Percentiles rank a stretch among this genome's conserved stretches.
These are phyloP conservation scores for Brienomyrus longianalis DNA, from an alignment of 2,113 vertebrate species.

Conservation along the genomic window DNA sequence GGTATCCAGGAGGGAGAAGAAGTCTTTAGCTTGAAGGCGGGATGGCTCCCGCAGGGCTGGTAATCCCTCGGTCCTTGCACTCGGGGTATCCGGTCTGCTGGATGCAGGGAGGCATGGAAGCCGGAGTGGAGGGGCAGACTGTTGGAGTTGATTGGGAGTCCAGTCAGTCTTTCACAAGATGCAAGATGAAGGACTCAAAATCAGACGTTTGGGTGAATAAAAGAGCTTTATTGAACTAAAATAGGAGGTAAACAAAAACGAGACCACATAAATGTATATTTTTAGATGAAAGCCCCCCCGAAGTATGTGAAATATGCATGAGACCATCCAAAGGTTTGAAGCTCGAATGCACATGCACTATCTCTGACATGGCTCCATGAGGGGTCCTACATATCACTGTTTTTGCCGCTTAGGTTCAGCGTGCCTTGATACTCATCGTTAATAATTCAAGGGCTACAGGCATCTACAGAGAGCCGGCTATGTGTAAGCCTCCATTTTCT, in stretches of 20 bases:
- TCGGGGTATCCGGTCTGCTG: neutral
- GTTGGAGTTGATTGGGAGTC: neutral
- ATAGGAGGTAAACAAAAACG: neutral
- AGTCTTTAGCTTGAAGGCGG: neutral
- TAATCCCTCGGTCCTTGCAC: neutral
- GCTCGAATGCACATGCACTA: constrained; percentile 45
- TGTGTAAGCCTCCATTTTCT: neutral
- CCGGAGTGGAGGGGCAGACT: neutral
- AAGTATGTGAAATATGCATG: constrained; percentile 65
- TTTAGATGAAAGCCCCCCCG: constrained; percentile 45
- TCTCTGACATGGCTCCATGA: constrained; percentile 47
- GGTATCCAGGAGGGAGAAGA: neutral
- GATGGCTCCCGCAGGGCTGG: neutral
- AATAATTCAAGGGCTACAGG: constrained; percentile 33
- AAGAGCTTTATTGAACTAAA: neutral
- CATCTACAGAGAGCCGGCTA: neutral
- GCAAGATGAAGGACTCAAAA: neutral
- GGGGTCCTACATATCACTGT: constrained; percentile 56
- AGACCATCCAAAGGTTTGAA: constrained; percentile 35
- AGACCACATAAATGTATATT: constrained; percentile 43
- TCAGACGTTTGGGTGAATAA: neutral
- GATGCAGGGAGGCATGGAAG: neutral
- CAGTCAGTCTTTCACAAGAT: neutral
- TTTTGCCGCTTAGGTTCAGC: constrained; percentile 41
- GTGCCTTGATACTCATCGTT: constrained; percentile 31